These are phyloP conservation scores for Nomada ferruginata DNA, from an alignment of 2,888 invertebrate genomes.

Conservation along the genomic window DNA sequence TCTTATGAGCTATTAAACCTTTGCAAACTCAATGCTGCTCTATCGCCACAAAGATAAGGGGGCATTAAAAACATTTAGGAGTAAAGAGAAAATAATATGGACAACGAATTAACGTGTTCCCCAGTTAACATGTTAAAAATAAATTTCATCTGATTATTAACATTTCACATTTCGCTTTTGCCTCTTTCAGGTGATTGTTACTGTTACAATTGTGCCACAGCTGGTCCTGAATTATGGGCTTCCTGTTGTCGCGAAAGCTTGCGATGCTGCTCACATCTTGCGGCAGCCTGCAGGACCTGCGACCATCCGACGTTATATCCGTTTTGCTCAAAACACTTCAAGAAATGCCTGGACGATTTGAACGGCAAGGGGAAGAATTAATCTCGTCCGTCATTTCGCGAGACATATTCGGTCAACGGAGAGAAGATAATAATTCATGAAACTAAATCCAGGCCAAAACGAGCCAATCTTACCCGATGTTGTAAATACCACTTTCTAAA, in stretches of 20 bases:
- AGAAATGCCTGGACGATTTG: constrained; percentile 78
- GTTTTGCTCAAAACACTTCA: constrained; percentile 83
- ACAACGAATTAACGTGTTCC: no score
- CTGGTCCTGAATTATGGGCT: constrained; percentile 82
- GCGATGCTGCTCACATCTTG: constrained; percentile 82
- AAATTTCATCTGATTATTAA: neutral
- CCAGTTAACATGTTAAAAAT: no score
- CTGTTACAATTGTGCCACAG: constrained; percentile 81
- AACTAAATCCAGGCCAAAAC: neutral
- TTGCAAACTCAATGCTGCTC: no score
- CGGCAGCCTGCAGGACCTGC: constrained; percentile 83
- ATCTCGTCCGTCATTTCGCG: neutral
- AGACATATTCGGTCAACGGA: neutral
- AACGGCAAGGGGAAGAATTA: constrained; percentile 73
- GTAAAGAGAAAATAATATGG: no score
- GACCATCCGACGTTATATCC: constrained; percentile 80
- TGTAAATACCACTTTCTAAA: constrained; percentile 15
- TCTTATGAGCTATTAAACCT: no score
- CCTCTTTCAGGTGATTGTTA: constrained; percentile 81
- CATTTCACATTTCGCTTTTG: neutral
- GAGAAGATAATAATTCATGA: neutral
- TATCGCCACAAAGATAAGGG: no score
- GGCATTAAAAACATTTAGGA: no score
- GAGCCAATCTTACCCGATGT: neutral
- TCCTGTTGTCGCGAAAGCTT: constrained; percentile 82